Percentiles rank a stretch among this genome's conserved stretches.
phyloP scores from a whole-genome alignment of 2,797 vertebrate species.

The Melanotaenia nigrans region DNA sequence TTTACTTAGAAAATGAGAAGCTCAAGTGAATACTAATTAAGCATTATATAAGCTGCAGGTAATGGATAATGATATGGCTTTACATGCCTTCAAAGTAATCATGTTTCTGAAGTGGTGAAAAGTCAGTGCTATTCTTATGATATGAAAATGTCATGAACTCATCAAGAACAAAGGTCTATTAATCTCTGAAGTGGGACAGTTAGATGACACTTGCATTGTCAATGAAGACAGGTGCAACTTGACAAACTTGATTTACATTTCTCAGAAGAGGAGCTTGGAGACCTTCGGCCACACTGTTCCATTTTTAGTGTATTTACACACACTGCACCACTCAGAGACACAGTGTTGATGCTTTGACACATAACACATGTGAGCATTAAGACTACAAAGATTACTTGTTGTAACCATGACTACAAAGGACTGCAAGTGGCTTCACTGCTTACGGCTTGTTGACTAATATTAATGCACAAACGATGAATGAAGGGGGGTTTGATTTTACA shows the following conservation, averaged over 20 bases:
- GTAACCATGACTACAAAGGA: no score
- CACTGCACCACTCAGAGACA: neutral
- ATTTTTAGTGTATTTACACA: conserved; percentile 8
- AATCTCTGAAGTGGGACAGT: conserved; percentile 29
- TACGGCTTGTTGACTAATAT: neutral
- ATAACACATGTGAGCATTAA: conserved; percentile 1
- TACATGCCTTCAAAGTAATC: neutral
- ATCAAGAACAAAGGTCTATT: conserved; percentile 45
- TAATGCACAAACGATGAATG: neutral
- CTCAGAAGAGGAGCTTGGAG: neutral
- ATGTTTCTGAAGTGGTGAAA: neutral
- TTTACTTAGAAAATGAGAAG: neutral
- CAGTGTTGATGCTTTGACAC: neutral
- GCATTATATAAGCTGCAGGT: neutral
- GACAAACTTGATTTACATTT: conserved; percentile 53
- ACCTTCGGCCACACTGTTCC: neutral
- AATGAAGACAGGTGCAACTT: conserved; percentile 38
- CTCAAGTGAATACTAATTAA: neutral
- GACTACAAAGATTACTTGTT: neutral
- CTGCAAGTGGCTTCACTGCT: neutral
- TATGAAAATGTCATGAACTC: conserved; percentile 23
- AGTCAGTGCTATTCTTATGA: conserved; percentile 8
- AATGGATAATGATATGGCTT: neutral
- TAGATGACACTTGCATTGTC: conserved; percentile 18
- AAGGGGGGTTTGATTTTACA: neutral